Percentiles rank a stretch among this genome's conserved stretches.
Conservation (phyloP, 2,797 vertebrate species). For the Tokudaia tokunoshimensis region DNA sequence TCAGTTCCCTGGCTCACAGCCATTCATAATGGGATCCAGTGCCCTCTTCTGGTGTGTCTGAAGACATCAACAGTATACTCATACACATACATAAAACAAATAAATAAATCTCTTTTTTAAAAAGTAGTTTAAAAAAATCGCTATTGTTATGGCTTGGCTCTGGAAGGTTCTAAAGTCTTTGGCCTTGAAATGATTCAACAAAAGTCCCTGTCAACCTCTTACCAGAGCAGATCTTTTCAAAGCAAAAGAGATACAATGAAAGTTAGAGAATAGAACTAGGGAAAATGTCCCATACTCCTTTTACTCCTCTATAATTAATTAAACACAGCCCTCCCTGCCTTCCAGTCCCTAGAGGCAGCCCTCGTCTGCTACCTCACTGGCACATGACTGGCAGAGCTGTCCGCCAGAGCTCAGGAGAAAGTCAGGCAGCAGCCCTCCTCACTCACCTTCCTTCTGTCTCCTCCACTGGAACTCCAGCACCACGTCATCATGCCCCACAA, state of each 20-base stretch:
- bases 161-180: not conserved
- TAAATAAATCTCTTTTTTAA: no score
- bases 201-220: not conserved
- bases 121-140: not conserved
- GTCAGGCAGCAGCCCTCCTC: not conserved
- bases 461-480: conserved; percentile 99
- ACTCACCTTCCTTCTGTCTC: conserved; percentile 96
- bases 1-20: not conserved
- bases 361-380: not conserved
- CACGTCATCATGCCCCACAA: conserved; percentile 97
- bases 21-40: not conserved
- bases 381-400: not conserved
- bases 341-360: not conserved
- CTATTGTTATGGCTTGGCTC: not conserved
- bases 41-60: not conserved
- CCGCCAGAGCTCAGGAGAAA: not conserved
- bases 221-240: not conserved
- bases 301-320: fast-evolving
- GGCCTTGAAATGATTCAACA: not conserved
- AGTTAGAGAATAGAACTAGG: not conserved
- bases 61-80: not conserved
- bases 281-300: not conserved
- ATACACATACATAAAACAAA: not conserved
- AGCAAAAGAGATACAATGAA: not conserved
- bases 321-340: not conserved